Evolutionary conservation across 1,140 invertebrate species (phyloP), one percentile per base, ranked within the genome.

Genomic region (Rhopalosiphum maidis): DNA sequence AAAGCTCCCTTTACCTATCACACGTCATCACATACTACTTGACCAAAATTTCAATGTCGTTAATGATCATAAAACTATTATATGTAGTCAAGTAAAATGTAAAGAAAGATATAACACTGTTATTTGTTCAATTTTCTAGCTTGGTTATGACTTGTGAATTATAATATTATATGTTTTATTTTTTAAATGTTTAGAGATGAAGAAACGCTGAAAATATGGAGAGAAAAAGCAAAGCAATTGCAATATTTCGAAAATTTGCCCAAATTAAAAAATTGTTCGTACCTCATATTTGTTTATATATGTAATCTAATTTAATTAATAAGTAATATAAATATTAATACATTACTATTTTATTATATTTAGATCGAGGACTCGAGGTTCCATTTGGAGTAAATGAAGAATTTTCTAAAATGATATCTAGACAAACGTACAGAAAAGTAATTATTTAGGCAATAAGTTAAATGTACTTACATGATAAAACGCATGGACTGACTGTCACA

Each of bases 201-300:
- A 92, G 77, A 92, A 92, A 83, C 68, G 54, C 37, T 92, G 23
- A 92, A 83, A 92, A 82, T 37, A 51, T 92, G 91, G 91, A 92
- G 91, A 92, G 22, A 85, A 54, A 92, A 92, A 92, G 91, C 91
- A 92, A 92, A 83, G 54, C 91, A 92, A 54, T 85, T 92, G n/a
- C 91, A 92, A 85, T 83, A 35, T 37, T 30, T 92, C 37, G 91
- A 92, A 37, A 92, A 43, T 85, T 37, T 43, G 35, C 5, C 35
- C 18, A 92, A 92, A 85, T 85, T 51, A 48, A 82, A 85, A 23
- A 92, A 30, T 1, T 92, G 91, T 85, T 30, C 85, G 91, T 51
- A 25, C 22, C 7, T 41, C 48, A 23, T 82, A 82, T 11, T 21
- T 51, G 4, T 18, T 82, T 18, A n/a, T 82, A 35, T 23, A 23